Percentiles rank a stretch among this genome's conserved stretches.
Conservation (phyloP, 2,797 vertebrate genomes). For the Argyrosomus regius region DNA sequence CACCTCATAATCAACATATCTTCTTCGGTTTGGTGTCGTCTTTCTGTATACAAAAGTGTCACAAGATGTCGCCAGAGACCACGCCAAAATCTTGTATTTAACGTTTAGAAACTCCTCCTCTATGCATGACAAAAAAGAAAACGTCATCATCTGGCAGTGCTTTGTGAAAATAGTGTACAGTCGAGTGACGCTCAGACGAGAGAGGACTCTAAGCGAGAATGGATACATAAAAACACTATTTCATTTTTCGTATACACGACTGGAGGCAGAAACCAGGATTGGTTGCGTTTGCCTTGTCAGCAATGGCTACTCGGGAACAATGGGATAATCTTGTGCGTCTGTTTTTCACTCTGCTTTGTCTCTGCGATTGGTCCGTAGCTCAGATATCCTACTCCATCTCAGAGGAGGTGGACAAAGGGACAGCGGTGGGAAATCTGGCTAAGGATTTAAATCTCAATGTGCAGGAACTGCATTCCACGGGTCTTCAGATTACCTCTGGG, state of each 20-base stretch:
- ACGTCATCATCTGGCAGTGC: conserved; percentile 57
- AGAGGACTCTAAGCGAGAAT: neutral
- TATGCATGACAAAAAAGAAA: conserved; percentile 8
- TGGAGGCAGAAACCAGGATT: neutral
- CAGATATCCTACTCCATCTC: conserved; percentile 82
- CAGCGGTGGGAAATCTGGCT: conserved; percentile 80
- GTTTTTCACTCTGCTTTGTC: conserved; percentile 71
- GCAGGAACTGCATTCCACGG: conserved; percentile 63
- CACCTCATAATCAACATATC: fast-evolving
- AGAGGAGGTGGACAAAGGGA: conserved; percentile 81
- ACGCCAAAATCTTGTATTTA: neutral
- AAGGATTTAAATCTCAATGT: conserved; percentile 82
- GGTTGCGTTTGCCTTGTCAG: neutral
- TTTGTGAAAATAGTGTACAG: conserved; percentile 54
- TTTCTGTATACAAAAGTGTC: conserved; percentile 1
- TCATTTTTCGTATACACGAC: neutral
- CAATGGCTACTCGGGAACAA: conserved; percentile 61
- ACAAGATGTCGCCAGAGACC: conserved; percentile 76
- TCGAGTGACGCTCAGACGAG: conserved; percentile 8
- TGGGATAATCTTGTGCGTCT: conserved; percentile 36
- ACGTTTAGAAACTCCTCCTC: conserved; percentile 43
- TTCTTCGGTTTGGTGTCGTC: fast-evolving
- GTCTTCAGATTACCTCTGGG: conserved; percentile 71
- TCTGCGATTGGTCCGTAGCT: conserved; percentile 78
- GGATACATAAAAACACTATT: conserved; percentile 1